Percentiles rank a stretch among this genome's conserved stretches.
Conservation (phyloP, 2,113 vertebrate genomes). For the Jaculus jaculus region DNA sequence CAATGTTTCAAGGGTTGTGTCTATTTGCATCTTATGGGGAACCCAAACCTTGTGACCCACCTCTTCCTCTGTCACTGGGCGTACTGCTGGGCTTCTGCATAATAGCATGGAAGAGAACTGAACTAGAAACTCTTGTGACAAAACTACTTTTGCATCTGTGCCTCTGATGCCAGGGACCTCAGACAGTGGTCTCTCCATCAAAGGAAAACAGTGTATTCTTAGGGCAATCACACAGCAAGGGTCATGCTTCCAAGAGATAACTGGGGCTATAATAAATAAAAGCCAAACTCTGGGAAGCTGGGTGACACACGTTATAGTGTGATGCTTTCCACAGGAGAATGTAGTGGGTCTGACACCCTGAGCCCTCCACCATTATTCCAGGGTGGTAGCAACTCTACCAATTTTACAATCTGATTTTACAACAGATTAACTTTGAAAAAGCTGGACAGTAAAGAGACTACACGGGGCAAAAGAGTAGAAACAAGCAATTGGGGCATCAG, state of each 20-base stretch:
- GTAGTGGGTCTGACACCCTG: constrained; percentile 50
- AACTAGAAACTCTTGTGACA: constrained; percentile 82
- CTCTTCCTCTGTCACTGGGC: constrained; percentile 83
- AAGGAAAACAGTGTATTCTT: constrained; percentile 81
- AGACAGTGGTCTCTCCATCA: constrained; percentile 80
- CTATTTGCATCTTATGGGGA: constrained; percentile 84
- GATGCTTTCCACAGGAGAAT: constrained; percentile 72
- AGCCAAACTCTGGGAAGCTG: constrained; percentile 74
- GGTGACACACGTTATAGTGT: constrained; percentile 71
- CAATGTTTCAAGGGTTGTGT: constrained; percentile 76
- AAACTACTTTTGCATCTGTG: constrained; percentile 84
- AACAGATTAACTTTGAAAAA: constrained; percentile 84
- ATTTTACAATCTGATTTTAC: constrained; percentile 85
- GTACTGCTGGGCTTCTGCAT: constrained; percentile 81
- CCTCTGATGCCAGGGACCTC: constrained; percentile 83
- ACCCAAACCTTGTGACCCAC: constrained; percentile 81
- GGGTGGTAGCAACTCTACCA: constrained; percentile 78
- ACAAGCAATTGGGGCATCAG: constrained; percentile 66
- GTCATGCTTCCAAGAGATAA: constrained; percentile 80
- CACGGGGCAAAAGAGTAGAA: constrained; percentile 57
- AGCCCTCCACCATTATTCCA: constrained; percentile 74
- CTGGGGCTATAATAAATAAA: constrained; percentile 68
- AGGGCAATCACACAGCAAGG: constrained; percentile 78
- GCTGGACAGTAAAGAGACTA: constrained; percentile 69
- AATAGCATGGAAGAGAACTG: constrained; percentile 83